Conservation (phyloP, 2,797 vertebrate genomes). For the Coluber constrictor region DNA sequence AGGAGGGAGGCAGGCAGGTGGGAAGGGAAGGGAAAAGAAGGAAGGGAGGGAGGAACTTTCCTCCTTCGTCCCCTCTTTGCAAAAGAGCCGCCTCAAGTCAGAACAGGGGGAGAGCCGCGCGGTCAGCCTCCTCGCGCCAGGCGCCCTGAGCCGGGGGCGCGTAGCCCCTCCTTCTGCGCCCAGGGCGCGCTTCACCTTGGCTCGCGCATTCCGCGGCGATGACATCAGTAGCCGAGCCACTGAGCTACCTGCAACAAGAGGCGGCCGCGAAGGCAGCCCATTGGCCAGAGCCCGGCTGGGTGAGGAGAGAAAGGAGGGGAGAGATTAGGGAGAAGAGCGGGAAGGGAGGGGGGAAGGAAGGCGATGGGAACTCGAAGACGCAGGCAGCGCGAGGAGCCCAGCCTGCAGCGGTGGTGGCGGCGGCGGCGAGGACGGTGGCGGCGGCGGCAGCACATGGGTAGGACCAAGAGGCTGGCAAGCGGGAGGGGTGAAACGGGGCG, state of each 20-base stretch:
- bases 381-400: not conserved
- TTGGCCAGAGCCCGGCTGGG: conserved; percentile 15
- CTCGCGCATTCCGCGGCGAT: conserved; percentile 23
- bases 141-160: not conserved
- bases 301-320: conserved; percentile 1
- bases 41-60: not conserved
- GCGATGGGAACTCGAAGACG: not conserved
- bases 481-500: not conserved
- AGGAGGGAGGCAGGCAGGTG: too few relatives aligned
- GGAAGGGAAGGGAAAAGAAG: too few relatives aligned
- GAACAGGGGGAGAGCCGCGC: not conserved
- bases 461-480: not conserved
- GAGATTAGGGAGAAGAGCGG: not conserved
- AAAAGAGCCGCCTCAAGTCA: not conserved
- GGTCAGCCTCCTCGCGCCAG: not conserved
- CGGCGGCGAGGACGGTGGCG: not conserved
- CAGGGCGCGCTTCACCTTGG: conserved; percentile 27
- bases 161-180: not conserved
- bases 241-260: conserved; percentile 23
- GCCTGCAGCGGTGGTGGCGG: conserved; percentile 1
- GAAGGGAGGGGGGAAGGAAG: not conserved
- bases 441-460: conserved; percentile 17
- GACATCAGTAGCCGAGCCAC: conserved; percentile 30
- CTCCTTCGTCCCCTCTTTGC: not conserved
- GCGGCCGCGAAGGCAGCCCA: conserved; percentile 14